Base-by-base conservation (phyloP, 2,113 vertebrate genomes). In the Noturus placidus region DNA sequence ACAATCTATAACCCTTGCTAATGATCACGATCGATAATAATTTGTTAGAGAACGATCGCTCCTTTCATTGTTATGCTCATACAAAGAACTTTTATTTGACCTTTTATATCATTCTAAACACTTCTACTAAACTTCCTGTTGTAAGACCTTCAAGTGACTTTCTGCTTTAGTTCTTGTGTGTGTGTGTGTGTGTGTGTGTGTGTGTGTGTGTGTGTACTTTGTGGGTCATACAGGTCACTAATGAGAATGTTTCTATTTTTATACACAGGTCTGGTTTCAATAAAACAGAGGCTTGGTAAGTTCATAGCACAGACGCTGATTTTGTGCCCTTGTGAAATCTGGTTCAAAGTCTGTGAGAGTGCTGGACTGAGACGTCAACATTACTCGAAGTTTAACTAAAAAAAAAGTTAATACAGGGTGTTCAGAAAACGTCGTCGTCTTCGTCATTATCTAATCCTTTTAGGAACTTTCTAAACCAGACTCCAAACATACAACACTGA, bases 251-350 rank as follows among this genome's bases (percentile, higher is more conserved):
- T 76, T 89, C 59, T 88, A 0, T 88, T 87, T 89, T 91, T 87
- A 59, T 50, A 59, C 88, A 14, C 91, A 96, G 92, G 90, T 83
- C 88, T 90, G 69, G 91, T 87, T 95, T 94, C 92, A 99, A 97
- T 50, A 91, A 91, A 93, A 98, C 93, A 94, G 69, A 94, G 89
- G 84, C 90, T 91, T 98, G 98, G 97, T 99, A 91, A 96, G 97
- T 88, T 63, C 77, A 30, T 86, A 85, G 88, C 63, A 79, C 56
- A 42, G 19, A 72, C 67, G 10, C n/a, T 84, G 63, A 59, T 76
- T 84, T 27, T 15, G n/a, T 54, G 33, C 52, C 65, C 61, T 35
- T 89, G 50, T 81, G 56, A 80, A n/a, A 74, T 56, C 50, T 76
- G 46, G 15, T 79, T 77, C 52, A 57, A 57, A 69, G 61, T 65